These are phyloP conservation scores for Jaculus jaculus DNA, from an alignment of 2,113 vertebrate species.

Conservation along the genomic window DNA sequence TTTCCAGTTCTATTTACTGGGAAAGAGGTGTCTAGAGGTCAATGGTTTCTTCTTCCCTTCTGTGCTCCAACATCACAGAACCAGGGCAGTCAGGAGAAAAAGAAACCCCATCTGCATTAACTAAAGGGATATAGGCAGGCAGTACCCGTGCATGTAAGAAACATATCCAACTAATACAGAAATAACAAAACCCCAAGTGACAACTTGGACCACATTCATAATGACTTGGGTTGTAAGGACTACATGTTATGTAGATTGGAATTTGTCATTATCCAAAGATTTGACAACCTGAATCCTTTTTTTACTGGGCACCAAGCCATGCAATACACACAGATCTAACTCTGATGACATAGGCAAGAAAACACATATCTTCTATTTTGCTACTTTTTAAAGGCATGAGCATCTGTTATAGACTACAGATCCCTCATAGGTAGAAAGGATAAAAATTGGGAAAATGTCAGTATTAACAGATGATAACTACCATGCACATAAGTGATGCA, in stretches of 20 bases:
- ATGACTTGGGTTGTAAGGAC: constrained; percentile 87
- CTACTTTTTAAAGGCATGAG: constrained; percentile 72
- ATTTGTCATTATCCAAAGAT: constrained; percentile 86
- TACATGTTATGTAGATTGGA: constrained; percentile 88
- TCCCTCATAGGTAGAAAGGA: constrained; percentile 69
- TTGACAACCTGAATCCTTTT: constrained; percentile 82
- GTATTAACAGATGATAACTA: not conserved
- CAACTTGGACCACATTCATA: constrained; percentile 86
- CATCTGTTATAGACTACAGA: constrained; percentile 63
- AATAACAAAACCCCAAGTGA: constrained; percentile 84
- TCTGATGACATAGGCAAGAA: constrained; percentile 76
- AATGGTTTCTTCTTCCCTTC: not conserved
- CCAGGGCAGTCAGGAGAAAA: not conserved
- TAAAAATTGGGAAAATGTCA: constrained; percentile 49
- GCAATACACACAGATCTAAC: constrained; percentile 77
- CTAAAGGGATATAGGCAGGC: constrained; percentile 2
- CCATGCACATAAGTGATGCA: not conserved
- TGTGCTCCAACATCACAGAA: not conserved
- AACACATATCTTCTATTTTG: constrained; percentile 59
- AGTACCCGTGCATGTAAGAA: constrained; percentile 62
- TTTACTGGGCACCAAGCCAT: constrained; percentile 85
- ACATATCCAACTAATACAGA: constrained; percentile 70
- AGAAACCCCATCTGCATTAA: not conserved
- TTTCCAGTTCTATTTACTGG: not conserved
- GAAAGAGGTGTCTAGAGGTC: not conserved